phyloP scores from a whole-genome alignment of 2,113 vertebrate genomes.

The Ariopsis seemanni region DNA sequence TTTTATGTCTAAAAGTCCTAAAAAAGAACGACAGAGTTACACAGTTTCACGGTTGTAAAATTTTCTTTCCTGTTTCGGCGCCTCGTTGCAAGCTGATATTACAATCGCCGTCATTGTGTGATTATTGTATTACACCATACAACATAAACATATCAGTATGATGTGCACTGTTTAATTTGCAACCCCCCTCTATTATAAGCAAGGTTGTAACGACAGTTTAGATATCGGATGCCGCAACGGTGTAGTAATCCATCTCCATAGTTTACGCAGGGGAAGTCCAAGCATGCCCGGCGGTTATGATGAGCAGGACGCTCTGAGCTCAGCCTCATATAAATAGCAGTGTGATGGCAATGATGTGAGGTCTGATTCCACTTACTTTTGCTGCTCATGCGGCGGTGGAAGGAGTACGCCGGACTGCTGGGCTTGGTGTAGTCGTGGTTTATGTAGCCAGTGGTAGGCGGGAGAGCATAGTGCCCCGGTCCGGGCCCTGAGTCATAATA shows the following conservation, averaged over 20 bases:
- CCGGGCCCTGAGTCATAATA: conserved; percentile 72
- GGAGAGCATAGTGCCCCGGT: conserved; percentile 78
- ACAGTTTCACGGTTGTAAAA: neutral
- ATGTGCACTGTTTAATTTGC: conserved; percentile 17
- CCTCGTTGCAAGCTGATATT: conserved; percentile 9
- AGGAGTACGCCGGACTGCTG: conserved; percentile 79
- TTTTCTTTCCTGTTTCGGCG: conserved; percentile 16
- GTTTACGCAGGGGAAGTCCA: conserved; percentile 23
- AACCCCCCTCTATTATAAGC: conserved; percentile 24
- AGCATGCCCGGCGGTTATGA: conserved; percentile 17
- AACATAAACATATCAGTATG: conserved; percentile 35
- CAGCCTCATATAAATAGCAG: conserved; percentile 31
- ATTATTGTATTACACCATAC: conserved; percentile 11
- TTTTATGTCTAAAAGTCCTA: neutral
- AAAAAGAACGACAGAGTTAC: neutral
- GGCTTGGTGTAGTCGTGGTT: conserved; percentile 84
- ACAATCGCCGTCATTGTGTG: conserved; percentile 4
- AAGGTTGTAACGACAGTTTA: conserved; percentile 31
- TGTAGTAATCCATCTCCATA: conserved; percentile 36
- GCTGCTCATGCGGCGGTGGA: conserved; percentile 73
- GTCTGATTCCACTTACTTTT: conserved; percentile 63
- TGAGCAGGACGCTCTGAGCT: conserved; percentile 32
- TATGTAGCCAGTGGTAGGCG: conserved; percentile 79
- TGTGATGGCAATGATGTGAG: conserved; percentile 13
- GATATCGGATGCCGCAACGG: conserved; percentile 37